Base-by-base conservation (phyloP, 64 coral and sea anemone genomes). In the Catalaphyllia jardinei region DNA sequence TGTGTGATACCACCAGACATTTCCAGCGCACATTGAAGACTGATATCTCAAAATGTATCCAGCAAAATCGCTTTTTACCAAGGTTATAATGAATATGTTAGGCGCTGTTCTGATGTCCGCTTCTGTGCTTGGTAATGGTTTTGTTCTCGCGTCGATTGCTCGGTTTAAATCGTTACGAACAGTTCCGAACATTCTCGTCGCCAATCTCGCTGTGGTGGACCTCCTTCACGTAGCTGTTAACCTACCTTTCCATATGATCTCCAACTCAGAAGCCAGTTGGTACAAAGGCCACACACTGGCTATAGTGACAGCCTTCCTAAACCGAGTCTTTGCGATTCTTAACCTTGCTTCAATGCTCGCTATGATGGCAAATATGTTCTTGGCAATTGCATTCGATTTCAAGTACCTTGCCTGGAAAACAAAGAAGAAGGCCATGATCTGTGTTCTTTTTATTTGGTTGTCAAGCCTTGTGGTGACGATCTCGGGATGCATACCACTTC, bases 161-260 rank as follows among this genome's bases (percentile, higher is more conserved):
- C 52, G 78, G 7, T 80, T 80, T 30, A 80, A 57, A 60, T 80
- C 78, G 52, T 60, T 80, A 8, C 78, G 52, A 80, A 80, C 78
- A 28, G 19, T 80, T 80, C 54, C 52, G 8, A 80, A 80, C 54
- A 30, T 61, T 60, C 52, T 80, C 20, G 4, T 80, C 11, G 22
- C 52, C 25, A 80, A 80, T 14, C 78, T 60, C 54, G 50, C 78
- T 29, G 52, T 27, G 14, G 51, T 62, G 24, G 78, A 80, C 78
- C 13, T 80, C 24, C 25, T 62, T 13, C 31, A 80, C 54, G 50
- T 52, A 27, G 54, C 17, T 60, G 16, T 80, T 28, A 60, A 60
- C 54, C 15, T 61, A n/a, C 78, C 78, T 4, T 13, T 60, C 8
- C 29, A 80, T 25, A 31, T 28, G 51, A 59, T 60, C 14, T 57